A percentile compares a stretch with the other conserved stretches of the same genome.
Evolutionary conservation across 1,140 invertebrate genomes (phyloP).

Genomic region (Sycophaga agraensis): DNA sequence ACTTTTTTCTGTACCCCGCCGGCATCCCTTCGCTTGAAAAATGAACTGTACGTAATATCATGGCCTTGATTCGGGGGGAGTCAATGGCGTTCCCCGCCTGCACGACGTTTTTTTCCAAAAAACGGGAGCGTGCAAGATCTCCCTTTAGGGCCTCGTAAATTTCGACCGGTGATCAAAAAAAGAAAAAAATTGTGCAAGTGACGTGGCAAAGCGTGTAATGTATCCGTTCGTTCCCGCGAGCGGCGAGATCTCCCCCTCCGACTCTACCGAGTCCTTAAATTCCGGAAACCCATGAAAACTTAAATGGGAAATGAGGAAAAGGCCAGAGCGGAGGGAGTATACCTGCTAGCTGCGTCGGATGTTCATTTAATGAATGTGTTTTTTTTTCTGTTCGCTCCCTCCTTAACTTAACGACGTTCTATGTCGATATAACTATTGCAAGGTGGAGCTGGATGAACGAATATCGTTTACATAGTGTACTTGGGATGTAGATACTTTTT

Average conservation of each 20-base stretch:
- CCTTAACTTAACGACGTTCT: not conserved
- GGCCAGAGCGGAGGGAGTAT: not conserved
- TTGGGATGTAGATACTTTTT: not conserved
- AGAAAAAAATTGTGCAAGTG: no score
- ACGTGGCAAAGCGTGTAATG: conserved; percentile 3
- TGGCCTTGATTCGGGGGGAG: conserved; percentile 7
- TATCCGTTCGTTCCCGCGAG: not conserved
- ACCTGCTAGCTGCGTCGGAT: no score
- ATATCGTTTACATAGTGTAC: no score
- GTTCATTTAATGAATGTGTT: no score
- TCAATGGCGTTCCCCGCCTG: not conserved
- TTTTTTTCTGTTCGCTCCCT: not conserved
- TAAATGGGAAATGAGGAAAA: not conserved
- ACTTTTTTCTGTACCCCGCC: not conserved
- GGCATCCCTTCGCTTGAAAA: no score
- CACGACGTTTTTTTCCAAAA: no score
- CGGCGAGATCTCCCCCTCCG: not conserved
- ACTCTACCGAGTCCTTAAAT: not conserved
- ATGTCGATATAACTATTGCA: no score
- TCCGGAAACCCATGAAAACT: conserved; percentile 1
- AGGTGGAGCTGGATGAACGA: no score
- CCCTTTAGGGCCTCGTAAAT: conserved; percentile 17
- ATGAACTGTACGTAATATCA: not conserved
- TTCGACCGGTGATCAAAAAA: no score
- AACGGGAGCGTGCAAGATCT: no score